Conservation (phyloP, 2,797 vertebrate genomes). For the Malacoraja senta region DNA sequence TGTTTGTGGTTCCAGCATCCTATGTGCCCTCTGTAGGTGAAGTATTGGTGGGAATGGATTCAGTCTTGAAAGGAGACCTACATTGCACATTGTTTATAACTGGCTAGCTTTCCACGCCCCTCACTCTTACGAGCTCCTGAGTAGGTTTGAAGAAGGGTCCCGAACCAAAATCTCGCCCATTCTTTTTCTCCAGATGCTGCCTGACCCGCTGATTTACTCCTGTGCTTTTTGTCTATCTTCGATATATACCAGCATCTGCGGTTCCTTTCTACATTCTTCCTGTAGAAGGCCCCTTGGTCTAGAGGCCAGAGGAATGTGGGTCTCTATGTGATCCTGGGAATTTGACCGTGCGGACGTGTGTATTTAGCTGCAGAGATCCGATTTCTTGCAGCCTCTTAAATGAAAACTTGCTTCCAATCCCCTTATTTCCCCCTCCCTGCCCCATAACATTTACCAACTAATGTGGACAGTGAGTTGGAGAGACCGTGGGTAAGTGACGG, state of each 20-base stretch:
- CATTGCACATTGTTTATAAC: too few relatives aligned
- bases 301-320: neutral
- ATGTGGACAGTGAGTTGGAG: neutral
- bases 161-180: too few relatives aligned
- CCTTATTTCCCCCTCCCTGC: neutral
- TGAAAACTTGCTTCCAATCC: neutral
- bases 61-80: neutral
- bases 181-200: too few relatives aligned
- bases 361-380: neutral
- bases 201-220: too few relatives aligned
- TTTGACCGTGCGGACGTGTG: neutral
- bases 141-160: too few relatives aligned
- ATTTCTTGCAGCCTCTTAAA: neutral
- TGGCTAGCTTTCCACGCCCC: too few relatives aligned
- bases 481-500: neutral
- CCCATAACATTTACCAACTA: neutral
- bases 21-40: neutral
- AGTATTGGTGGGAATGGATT: neutral
- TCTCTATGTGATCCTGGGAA: neutral
- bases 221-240: too few relatives aligned
- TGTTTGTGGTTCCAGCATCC: neutral
- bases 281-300: neutral
- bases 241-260: too few relatives aligned
- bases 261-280: too few relatives aligned
- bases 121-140: too few relatives aligned